phyloP scores from a whole-genome alignment of 2,888 invertebrate species.

The Drosophila nr. perissopoda region DNA sequence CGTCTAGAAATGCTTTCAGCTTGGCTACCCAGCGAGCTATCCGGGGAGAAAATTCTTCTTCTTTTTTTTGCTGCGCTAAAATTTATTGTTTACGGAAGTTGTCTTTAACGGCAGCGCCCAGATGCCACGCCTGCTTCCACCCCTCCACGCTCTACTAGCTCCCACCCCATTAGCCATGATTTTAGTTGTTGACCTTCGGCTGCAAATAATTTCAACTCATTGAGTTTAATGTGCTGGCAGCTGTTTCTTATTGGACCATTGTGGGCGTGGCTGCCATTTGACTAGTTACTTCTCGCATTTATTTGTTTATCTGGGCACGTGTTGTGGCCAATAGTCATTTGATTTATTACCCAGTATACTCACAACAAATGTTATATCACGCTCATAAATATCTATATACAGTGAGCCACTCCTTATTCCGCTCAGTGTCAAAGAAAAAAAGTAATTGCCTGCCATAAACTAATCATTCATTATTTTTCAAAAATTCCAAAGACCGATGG shows the following conservation, averaged over 20 bases:
- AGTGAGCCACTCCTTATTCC: no score
- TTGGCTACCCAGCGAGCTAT: slow-evolving; percentile 31
- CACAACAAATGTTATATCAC: slow-evolving; percentile 27
- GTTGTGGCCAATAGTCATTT: slow-evolving; percentile 68
- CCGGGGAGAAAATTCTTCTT: slow-evolving; percentile 49
- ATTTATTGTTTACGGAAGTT: slow-evolving; percentile 80
- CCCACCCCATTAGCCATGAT: slow-evolving; percentile 22
- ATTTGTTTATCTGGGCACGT: slow-evolving; percentile 62
- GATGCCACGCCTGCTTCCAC: slow-evolving; percentile 40
- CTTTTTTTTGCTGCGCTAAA: slow-evolving; percentile 59
- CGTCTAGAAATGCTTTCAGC: slow-evolving; percentile 36
- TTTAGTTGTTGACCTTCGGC: slow-evolving; percentile 69
- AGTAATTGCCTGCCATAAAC: no score
- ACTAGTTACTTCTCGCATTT: slow-evolving; percentile 35
- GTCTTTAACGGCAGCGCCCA: slow-evolving; percentile 72
- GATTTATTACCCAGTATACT: slow-evolving; percentile 62
- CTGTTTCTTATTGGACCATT: slow-evolving; percentile 49
- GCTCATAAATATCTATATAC: slow-evolving; percentile 53
- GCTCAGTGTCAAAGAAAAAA: no score
- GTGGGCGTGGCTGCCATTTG: slow-evolving; percentile 50
- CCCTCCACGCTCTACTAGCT: neutral
- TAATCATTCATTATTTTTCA: no score
- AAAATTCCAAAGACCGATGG: no score
- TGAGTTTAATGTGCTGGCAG: slow-evolving; percentile 72
- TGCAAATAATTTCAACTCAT: slow-evolving; percentile 81